phyloP scores from a whole-genome alignment of 2,113 vertebrate species.

The Electrona antarctica region DNA sequence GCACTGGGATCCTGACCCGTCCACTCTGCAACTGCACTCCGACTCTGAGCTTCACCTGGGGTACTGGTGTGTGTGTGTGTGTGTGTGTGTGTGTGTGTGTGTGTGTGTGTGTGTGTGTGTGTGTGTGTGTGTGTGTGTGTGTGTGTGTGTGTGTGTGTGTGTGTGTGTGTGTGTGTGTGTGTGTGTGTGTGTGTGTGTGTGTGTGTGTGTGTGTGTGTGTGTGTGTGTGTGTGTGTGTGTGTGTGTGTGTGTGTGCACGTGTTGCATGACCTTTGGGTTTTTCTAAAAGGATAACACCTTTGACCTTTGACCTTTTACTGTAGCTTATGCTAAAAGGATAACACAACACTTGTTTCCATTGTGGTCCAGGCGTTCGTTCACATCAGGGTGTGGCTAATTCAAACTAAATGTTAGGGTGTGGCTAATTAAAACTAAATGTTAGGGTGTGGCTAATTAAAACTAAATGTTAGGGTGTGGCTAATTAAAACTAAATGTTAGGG shows the following conservation, averaged over 20 bases:
- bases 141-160: background rate
- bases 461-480: no score
- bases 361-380: no score
- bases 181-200: conserved; percentile 27
- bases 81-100: background rate
- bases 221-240: conserved; percentile 49
- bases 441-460: no score
- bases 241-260: background rate
- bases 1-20: conserved; percentile 99
- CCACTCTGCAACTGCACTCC: conserved; percentile 99
- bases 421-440: no score
- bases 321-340: no score
- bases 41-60: conserved; percentile 91
- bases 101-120: background rate
- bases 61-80: conserved; percentile 72
- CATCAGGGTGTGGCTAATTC: no score
- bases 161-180: conserved; percentile 23
- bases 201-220: conserved; percentile 48
- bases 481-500: no score
- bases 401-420: no score
- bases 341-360: no score
- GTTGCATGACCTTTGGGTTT: no score
- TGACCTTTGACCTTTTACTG: no score
- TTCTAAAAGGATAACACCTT: no score
- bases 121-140: background rate